Base-by-base conservation (phyloP, 2,797 vertebrate species). In the Urocyon cinereoargenteus region DNA sequence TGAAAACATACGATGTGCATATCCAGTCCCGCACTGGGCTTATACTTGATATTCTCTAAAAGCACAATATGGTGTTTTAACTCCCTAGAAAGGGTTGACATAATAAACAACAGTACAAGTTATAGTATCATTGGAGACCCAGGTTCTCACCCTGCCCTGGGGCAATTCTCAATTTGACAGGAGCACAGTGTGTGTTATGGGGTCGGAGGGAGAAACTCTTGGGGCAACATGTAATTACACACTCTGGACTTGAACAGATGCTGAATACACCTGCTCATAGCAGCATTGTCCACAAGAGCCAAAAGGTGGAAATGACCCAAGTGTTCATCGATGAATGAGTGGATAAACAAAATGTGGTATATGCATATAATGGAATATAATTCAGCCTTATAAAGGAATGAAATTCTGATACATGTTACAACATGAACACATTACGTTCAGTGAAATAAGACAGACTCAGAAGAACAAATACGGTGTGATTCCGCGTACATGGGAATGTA, bases 1-100 rank as follows among this genome's bases (percentile, higher is more conserved):
- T 97, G 98, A 98, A 99, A 98, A 97, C 97, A 93, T 91, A 97
- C 98, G 28, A 97, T 26, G 89, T 4, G 34, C 78, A 57, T 84
- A 57, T 28, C 24, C 0, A 1, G 2, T 16, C 22, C n/a, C 78
- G 51, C 7, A 5, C 34, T 82, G 82, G 51, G 68, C 45, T 97
- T 11, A 61, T 40, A 72, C 57, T 16, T n/a, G 66, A 87, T 18
- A 88, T 85, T 53, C 87, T 94, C 91, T 72, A 75, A 57, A 94
- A 92, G 75, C 91, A 78, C 8, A 83, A 51, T 36, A 28, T 84
- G 89, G 78, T 16, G 64, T 72, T 57, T 51, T 70, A 11, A 62
- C 15, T 86, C 70, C 15, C 51, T 68, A 53, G 15, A 79, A 8
- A 24, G 49, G 36, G 31, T 10, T 70, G 53, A 96, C 83, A 93